A percentile compares a stretch with the other conserved stretches of the same genome.
phyloP scores from a whole-genome alignment of 2,888 invertebrate genomes.

The Ctena decussata region DNA sequence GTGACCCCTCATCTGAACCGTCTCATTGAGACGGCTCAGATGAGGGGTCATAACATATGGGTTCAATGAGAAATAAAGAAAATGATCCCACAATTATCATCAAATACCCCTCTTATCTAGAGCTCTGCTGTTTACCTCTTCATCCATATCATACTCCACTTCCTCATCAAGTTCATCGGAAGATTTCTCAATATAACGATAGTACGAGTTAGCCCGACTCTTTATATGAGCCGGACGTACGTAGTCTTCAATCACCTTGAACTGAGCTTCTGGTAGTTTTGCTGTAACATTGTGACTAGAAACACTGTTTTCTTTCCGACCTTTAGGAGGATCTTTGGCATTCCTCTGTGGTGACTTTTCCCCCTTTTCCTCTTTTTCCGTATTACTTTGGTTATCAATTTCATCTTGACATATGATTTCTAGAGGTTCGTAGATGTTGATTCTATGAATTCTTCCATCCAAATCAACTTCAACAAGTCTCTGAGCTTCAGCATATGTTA shows the following conservation, averaged over 20 bases:
- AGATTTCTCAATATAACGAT: constrained; percentile 96
- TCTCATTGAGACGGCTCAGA: too few species aligned
- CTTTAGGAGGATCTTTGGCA: constrained; percentile 70
- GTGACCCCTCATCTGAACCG: too few species aligned
- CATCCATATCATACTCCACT: constrained; percentile 98
- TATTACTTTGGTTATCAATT: constrained; percentile 85
- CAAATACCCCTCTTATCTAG: too few species aligned
- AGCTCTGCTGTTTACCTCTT: too few species aligned
- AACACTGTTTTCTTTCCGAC: constrained; percentile 72
- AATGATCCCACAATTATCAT: too few species aligned
- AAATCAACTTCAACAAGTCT: constrained; percentile 95
- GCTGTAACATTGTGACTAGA: constrained; percentile 65
- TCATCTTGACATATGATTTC: constrained; percentile 87
- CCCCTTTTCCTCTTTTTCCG: constrained; percentile 85
- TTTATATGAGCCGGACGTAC: constrained; percentile 93
- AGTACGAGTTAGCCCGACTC: constrained; percentile 94
- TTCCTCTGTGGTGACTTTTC: constrained; percentile 76
- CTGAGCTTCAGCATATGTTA: constrained; percentile 94
- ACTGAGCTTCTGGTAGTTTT: constrained; percentile 91
- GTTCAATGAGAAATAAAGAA: too few species aligned
- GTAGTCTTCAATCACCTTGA: constrained; percentile 91
- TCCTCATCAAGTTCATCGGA: constrained; percentile 97
- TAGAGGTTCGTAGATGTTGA: constrained; percentile 88
- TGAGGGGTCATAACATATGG: too few species aligned
- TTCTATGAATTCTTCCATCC: constrained; percentile 92